Conservation (phyloP, 2,888 invertebrate genomes). For the Nysson spinosus region DNA sequence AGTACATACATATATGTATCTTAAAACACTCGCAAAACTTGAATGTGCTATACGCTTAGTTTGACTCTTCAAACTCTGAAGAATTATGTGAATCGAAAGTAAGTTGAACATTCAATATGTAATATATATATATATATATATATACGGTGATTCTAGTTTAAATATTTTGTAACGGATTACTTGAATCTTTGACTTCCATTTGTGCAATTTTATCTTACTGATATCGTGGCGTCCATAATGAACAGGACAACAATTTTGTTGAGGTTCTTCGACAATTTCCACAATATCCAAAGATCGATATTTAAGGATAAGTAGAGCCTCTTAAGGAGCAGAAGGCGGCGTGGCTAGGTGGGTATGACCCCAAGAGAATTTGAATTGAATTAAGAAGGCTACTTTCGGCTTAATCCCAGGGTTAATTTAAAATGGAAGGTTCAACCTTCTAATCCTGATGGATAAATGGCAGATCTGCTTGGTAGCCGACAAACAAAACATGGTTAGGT, state of each 20-base stretch:
- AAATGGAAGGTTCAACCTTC: slow-evolving; percentile 49
- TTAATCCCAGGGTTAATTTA: slow-evolving; percentile 62
- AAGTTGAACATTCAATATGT: no score
- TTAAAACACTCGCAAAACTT: not conserved
- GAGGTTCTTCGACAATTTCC: slow-evolving; percentile 7
- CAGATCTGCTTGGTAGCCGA: slow-evolving; percentile 13
- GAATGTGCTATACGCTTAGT: no score
- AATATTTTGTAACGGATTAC: no score
- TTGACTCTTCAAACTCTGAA: no score
- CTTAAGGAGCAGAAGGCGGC: slow-evolving; percentile 24
- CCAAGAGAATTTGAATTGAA: slow-evolving; percentile 57
- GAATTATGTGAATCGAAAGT: no score
- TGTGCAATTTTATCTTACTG: no score
- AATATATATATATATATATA: no score
- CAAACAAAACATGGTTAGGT: slow-evolving; percentile 14
- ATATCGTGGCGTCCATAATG: no score
- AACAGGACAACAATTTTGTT: no score
- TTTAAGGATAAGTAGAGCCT: slow-evolving; percentile 9
- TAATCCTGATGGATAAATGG: slow-evolving; percentile 56
- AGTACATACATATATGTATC: no score
- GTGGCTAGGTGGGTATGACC: slow-evolving; percentile 28
- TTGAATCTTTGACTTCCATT: no score
- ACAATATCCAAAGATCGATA: not conserved
- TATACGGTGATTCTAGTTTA: no score
- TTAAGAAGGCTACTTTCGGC: slow-evolving; percentile 61